Evolutionary conservation across 2,797 vertebrate species (phyloP).

Genomic region (Scolopax bukidnonensis): DNA sequence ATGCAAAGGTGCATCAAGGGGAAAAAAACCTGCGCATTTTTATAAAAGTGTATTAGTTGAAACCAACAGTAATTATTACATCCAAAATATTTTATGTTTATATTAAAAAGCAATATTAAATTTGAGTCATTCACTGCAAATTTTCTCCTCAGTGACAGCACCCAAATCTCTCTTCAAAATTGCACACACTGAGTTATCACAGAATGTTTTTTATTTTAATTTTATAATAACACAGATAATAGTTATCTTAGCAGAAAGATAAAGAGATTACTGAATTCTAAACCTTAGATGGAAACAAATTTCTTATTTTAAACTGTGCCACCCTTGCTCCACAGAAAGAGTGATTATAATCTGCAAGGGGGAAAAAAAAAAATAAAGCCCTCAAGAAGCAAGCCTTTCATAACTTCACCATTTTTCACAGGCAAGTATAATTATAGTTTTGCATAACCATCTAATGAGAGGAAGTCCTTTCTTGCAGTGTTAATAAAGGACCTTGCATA

Average conservation of each 20-base stretch:
- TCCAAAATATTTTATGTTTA: neutral
- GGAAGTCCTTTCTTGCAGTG: slow-evolving; percentile 83
- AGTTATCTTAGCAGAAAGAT: slow-evolving; percentile 20
- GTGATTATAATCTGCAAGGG: slow-evolving; percentile 49
- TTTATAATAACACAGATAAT: neutral
- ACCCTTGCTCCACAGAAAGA: slow-evolving; percentile 20
- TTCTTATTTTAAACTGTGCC: slow-evolving; percentile 60
- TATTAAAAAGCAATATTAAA: neutral
- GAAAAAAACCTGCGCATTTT: neutral
- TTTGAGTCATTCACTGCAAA: neutral
- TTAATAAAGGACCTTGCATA: slow-evolving; percentile 87
- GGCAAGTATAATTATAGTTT: slow-evolving; percentile 87
- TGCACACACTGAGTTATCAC: neutral
- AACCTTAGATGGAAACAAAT: slow-evolving; percentile 50
- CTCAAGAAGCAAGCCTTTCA: slow-evolving; percentile 66
- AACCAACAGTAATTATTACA: neutral
- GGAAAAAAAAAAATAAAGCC: neutral
- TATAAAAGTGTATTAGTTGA: neutral
- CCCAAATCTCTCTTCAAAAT: slow-evolving; percentile 18
- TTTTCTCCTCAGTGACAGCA: neutral
- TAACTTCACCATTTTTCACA: slow-evolving; percentile 74
- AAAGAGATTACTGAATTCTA: slow-evolving; percentile 55
- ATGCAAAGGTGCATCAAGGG: neutral
- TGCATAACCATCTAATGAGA: slow-evolving; percentile 84
- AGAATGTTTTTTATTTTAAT: slow-evolving; percentile 32